These are phyloP conservation scores for Drosophila teissieri DNA, from an alignment of 1,140 invertebrate species.

Conservation along the genomic window DNA sequence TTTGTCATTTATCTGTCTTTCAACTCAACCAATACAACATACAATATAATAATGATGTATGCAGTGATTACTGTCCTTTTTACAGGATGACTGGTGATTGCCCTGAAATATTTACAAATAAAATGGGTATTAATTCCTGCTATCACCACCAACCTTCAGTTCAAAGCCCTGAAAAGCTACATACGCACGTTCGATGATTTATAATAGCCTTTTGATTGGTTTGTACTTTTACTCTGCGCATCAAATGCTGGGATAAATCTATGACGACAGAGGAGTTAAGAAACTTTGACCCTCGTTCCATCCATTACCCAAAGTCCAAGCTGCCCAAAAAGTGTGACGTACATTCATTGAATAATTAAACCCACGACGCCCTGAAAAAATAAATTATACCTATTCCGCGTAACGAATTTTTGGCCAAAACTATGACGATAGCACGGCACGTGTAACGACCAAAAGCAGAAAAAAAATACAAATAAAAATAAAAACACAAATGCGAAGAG, in stretches of 20 bases:
- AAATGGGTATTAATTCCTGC: background rate
- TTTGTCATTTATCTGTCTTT: constrained; percentile 43
- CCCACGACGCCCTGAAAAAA: constrained; percentile 1
- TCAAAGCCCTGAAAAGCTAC: background rate
- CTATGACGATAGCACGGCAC: constrained; percentile 29
- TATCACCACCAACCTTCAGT: background rate
- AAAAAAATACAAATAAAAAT: constrained; percentile 8
- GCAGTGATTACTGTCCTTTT: background rate
- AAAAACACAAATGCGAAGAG: constrained; percentile 12
- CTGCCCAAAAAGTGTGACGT: background rate
- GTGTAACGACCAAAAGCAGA: constrained; percentile 25
- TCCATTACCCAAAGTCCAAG: background rate
- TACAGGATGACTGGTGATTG: background rate
- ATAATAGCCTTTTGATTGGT: background rate
- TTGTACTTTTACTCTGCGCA: background rate
- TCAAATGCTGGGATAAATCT: constrained; percentile 5
- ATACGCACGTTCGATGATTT: background rate
- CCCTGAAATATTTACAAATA: background rate
- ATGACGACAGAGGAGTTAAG: background rate
- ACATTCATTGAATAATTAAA: constrained; percentile 24
- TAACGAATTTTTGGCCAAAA: constrained; percentile 23
- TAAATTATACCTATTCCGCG: constrained; percentile 12
- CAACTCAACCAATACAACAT: constrained; percentile 22
- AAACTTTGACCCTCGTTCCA: background rate
- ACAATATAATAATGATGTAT: constrained; percentile 3